Percentiles rank a stretch among this genome's conserved stretches.
phyloP scores from a whole-genome alignment of 2,797 vertebrate genomes.

The Eulemur coronatus region DNA sequence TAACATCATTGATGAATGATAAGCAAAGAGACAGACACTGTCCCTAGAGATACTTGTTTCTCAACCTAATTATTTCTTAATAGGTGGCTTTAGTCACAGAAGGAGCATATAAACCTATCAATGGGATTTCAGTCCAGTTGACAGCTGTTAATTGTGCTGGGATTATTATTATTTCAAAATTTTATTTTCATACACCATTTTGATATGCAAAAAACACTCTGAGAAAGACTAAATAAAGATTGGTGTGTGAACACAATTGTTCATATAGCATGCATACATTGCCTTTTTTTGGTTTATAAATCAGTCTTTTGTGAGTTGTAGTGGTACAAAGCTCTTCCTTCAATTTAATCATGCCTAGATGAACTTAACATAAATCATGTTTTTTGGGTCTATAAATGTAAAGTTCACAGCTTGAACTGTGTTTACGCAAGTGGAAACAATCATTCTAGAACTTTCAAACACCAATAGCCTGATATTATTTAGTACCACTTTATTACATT shows the following conservation, averaged over 20 bases:
- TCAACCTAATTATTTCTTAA: constrained; percentile 3
- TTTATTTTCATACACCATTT: neutral
- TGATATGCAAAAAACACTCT: neutral
- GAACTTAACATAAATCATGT: neutral
- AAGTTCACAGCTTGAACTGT: neutral
- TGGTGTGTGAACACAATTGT: neutral
- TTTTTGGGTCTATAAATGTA: neutral
- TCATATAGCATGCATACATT: neutral
- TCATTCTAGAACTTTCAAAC: neutral
- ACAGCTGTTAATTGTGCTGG: neutral
- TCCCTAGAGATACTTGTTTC: neutral
- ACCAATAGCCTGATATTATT: neutral
- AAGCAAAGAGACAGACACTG: neutral
- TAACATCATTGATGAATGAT: neutral
- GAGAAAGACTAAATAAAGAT: neutral
- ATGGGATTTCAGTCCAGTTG: neutral
- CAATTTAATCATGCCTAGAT: neutral
- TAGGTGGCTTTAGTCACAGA: neutral
- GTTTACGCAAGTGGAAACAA: neutral
- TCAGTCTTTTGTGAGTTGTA: neutral
- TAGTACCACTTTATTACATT: neutral
- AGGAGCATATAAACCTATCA: neutral
- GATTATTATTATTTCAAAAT: neutral
- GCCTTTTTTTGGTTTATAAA: neutral
- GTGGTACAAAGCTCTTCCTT: neutral